phyloP scores from a whole-genome alignment of 2,797 vertebrate genomes.

The Morus bassanus region DNA sequence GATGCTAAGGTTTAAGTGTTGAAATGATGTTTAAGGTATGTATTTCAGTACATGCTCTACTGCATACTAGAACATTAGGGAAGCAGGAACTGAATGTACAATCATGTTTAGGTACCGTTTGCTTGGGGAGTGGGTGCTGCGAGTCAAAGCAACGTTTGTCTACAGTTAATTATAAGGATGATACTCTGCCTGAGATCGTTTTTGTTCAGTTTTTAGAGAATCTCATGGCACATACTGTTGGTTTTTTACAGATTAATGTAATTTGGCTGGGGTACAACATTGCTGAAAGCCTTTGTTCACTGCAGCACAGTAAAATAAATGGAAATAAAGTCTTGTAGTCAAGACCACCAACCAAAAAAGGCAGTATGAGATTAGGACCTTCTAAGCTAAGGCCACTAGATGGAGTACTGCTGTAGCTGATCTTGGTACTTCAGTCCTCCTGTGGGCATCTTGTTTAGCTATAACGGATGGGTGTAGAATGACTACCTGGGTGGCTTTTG shows the following conservation, averaged over 20 bases:
- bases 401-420: conserved; percentile 33
- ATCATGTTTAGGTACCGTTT: not conserved
- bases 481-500: conserved; percentile 1
- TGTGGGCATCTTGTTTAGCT: not conserved
- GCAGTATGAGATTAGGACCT: not conserved
- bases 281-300: not conserved
- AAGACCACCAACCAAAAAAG: not conserved
- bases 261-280: not conserved
- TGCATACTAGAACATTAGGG: not conserved
- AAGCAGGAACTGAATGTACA: not conserved
- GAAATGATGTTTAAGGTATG: not conserved
- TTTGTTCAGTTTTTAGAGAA: not conserved
- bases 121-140: not conserved
- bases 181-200: not conserved
- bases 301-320: not conserved
- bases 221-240: not conserved
- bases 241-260: not conserved
- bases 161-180: not conserved
- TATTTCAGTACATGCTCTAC: not conserved
- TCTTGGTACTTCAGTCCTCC: not conserved
- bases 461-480: not conserved
- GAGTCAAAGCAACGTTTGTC: not conserved
- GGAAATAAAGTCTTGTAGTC: not conserved
- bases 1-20: not conserved
- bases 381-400: conserved; percentile 53